Evolutionary conservation across 2,888 invertebrate species (phyloP).

Genomic region (Megastigmus dorsalis): DNA sequence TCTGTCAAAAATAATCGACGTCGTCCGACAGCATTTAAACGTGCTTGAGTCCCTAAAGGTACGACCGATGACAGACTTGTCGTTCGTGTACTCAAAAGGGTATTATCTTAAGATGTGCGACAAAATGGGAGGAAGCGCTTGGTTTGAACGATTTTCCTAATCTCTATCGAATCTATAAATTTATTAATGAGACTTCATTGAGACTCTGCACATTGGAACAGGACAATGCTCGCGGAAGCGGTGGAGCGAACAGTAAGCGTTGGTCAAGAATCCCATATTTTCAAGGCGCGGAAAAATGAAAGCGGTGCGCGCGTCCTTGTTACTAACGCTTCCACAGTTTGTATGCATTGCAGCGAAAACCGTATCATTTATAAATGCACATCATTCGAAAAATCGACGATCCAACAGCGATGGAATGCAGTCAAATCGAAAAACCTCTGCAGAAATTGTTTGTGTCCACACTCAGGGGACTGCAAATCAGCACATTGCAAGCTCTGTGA

Average conservation of each 20-base stretch:
- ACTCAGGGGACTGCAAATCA: not conserved
- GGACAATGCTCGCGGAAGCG: too few species aligned
- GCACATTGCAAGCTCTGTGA: not conserved
- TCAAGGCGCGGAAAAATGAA: not conserved
- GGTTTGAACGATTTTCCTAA: not conserved
- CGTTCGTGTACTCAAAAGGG: not conserved
- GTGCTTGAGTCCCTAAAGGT: not conserved
- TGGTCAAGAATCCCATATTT: too few species aligned
- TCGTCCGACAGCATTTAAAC: not conserved
- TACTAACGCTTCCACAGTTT: not conserved
- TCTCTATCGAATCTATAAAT: not conserved
- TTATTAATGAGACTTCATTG: too few species aligned
- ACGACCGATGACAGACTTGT: constrained; percentile 51
- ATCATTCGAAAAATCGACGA: not conserved
- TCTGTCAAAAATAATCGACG: not conserved
- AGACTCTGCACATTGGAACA: too few species aligned
- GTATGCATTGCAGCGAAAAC: not conserved
- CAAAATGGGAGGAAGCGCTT: not conserved
- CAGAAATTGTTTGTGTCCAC: not conserved
- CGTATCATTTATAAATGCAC: not conserved
- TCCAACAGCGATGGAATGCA: not conserved
- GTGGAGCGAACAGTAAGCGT: too few species aligned
- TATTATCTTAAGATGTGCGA: not conserved
- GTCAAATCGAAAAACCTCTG: not conserved
- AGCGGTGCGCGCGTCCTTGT: not conserved